Percentiles rank a stretch among this genome's conserved stretches.
These are phyloP conservation scores for Pteropus alecto DNA, from an alignment of 2,113 vertebrate genomes.

Conservation along the genomic window DNA sequence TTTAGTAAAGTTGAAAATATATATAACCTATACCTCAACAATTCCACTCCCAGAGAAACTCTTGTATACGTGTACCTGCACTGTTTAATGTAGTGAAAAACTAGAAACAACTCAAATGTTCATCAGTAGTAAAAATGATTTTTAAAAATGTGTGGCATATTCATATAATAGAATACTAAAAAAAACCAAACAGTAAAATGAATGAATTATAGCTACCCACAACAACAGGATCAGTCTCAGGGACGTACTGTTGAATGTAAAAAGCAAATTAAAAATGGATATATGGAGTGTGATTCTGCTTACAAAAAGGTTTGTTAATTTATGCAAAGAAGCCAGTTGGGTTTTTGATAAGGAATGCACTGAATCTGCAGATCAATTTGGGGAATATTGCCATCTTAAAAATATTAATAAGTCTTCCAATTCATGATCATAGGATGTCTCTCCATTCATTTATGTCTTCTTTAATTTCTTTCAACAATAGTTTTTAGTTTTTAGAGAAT, in stretches of 20 bases:
- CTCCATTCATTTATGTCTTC: no score
- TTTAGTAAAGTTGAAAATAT: neutral
- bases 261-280: neutral
- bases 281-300: neutral
- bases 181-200: neutral
- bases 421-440: no score
- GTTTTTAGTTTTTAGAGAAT: no score
- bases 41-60: neutral
- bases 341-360: no score
- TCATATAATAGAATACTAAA: neutral
- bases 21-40: neutral
- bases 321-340: no score
- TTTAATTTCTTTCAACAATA: no score
- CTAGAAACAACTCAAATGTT: neutral
- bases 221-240: neutral
- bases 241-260: neutral
- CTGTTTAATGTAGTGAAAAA: neutral
- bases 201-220: neutral
- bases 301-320: neutral
- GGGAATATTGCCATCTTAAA: no score
- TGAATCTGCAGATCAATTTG: no score
- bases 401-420: no score
- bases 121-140: neutral
- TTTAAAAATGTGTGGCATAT: neutral
- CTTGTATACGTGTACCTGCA: neutral